Conservation (phyloP, 2,888 invertebrate species). For the Epistrophe eligans region DNA sequence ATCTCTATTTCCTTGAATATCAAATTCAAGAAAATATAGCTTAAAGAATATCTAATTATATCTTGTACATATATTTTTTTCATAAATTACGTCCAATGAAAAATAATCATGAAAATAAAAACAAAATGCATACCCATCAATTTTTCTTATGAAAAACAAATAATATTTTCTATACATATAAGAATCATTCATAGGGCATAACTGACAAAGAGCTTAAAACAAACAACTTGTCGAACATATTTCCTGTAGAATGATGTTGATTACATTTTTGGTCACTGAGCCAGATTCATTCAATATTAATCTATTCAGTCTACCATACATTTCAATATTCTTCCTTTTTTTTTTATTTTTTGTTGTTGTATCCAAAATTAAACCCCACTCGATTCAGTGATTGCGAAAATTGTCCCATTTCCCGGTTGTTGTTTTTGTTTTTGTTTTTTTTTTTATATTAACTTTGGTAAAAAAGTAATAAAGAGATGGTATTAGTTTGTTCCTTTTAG, state of each 20-base stretch:
- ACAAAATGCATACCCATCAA: not conserved
- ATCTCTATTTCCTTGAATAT: not conserved
- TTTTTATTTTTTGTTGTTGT: not conserved
- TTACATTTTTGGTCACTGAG: conserved; percentile 41
- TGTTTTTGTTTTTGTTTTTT: conserved; percentile 7
- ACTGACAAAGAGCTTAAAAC: conserved; percentile 5
- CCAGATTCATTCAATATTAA: conserved; percentile 40
- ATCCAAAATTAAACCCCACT: conserved; percentile 34
- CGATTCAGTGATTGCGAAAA: conserved; percentile 44
- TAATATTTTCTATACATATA: not conserved
- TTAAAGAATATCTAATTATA: not conserved
- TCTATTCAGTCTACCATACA: conserved; percentile 38
- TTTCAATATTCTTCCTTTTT: conserved; percentile 22
- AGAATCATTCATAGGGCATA: not conserved
- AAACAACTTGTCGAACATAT: conserved; percentile 28
- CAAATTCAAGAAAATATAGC: not conserved
- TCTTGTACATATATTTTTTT: not conserved
- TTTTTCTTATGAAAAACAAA: not conserved
- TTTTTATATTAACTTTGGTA: conserved; percentile 18
- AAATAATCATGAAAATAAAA: not conserved
- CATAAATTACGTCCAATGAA: not conserved
- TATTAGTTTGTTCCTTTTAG: conserved; percentile 22
- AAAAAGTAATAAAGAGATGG: conserved; percentile 25
- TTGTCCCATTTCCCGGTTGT: conserved; percentile 22
- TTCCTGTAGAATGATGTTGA: conserved; percentile 20